Percentiles rank a stretch among this genome's conserved stretches.
Evolutionary conservation across 2,888 invertebrate genomes (phyloP).

Genomic region (Polydrusus tereticollis): DNA sequence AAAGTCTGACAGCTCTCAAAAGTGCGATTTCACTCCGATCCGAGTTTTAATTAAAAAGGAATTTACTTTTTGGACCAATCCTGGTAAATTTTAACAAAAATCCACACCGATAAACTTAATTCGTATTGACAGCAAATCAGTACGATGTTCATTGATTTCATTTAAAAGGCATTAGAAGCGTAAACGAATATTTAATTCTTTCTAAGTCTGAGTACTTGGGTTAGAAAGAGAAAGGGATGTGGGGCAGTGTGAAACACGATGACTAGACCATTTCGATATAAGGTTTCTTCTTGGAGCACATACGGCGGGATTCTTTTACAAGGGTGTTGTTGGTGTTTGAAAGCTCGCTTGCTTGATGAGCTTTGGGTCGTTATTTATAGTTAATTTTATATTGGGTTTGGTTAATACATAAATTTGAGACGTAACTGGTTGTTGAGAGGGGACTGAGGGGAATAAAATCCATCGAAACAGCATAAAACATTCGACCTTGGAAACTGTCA

Average conservation of each 20-base stretch:
- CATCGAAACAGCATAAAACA: too few relatives aligned
- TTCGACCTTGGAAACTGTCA: too few relatives aligned
- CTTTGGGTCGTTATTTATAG: neutral
- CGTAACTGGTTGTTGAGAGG: neutral
- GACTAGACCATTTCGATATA: constrained; percentile 45
- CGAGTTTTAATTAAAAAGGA: neutral
- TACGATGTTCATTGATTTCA: constrained; percentile 52
- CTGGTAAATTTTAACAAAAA: constrained; percentile 19
- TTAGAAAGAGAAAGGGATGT: constrained; percentile 21
- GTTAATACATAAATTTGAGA: neutral
- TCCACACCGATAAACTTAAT: constrained; percentile 43
- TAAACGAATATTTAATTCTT: constrained; percentile 45
- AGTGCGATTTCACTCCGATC: neutral
- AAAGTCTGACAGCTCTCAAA: too few relatives aligned
- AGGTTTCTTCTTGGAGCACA: constrained; percentile 43
- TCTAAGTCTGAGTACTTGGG: neutral
- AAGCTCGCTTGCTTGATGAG: constrained; percentile 22
- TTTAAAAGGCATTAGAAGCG: constrained; percentile 50
- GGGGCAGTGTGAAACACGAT: constrained; percentile 40
- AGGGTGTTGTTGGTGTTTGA: constrained; percentile 31
- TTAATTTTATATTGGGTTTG: neutral
- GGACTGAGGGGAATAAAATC: neutral
- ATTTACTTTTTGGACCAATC: constrained; percentile 4
- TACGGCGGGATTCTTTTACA: constrained; percentile 31
- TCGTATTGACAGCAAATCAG: constrained; percentile 51